Conservation (phyloP, 1,140 invertebrate species). For the Teleopsis dalmanni region DNA sequence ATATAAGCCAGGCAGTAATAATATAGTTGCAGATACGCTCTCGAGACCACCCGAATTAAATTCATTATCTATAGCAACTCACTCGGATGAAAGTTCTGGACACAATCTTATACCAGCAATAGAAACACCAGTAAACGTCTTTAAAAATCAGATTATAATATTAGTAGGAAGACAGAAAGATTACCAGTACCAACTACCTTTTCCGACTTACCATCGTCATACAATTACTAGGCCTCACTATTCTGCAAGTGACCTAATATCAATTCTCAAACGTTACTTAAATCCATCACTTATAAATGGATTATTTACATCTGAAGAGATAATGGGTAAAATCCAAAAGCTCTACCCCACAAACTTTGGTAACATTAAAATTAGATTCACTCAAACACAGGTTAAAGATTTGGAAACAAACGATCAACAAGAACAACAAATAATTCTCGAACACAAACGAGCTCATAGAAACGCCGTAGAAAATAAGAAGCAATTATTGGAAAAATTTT, state of each 20-base stretch:
- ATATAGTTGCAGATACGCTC: conserved; percentile 14
- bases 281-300: background rate
- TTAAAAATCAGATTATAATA: background rate
- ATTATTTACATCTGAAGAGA: background rate
- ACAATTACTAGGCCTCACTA: background rate
- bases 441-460: conserved; percentile 8
- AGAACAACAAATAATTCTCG: conserved; percentile 10
- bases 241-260: background rate
- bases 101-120: background rate
- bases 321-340: conserved; percentile 6
- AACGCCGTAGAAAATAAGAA: conserved; percentile 9
- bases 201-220: background rate
- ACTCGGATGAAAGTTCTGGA: background rate
- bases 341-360: conserved; percentile 4
- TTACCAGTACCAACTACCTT: background rate
- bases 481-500: conserved; percentile 10
- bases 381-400: conserved; percentile 5
- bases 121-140: background rate
- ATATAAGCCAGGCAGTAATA: conserved; percentile 20
- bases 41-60: background rate
- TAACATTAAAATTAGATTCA: conserved; percentile 6
- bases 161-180: background rate
- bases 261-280: background rate
- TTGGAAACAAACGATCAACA: background rate
- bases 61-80: background rate